These are phyloP conservation scores for Choreutis nemorana DNA, from an alignment of 2,888 invertebrate species.

Conservation along the genomic window DNA sequence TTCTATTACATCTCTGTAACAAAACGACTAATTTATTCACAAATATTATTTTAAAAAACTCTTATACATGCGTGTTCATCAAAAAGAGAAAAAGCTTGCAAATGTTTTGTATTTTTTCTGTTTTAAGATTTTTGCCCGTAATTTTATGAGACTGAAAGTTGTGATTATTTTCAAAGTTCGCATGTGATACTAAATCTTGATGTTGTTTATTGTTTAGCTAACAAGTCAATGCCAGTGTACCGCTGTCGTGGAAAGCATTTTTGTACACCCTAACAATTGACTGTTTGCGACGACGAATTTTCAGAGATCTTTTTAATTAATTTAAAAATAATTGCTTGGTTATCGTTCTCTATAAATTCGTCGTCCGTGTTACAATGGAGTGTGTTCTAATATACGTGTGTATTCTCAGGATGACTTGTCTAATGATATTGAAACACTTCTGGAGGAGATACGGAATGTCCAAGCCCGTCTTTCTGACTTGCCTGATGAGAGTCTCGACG, in stretches of 20 bases:
- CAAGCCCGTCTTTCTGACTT: conserved; percentile 74
- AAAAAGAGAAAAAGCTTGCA: too few species aligned
- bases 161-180: conserved; percentile 30
- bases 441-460: conserved; percentile 71
- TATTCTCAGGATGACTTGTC: conserved; percentile 69
- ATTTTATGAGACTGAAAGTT: conserved; percentile 5
- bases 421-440: conserved; percentile 75
- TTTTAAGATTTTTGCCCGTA: too few species aligned
- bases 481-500: conserved; percentile 74
- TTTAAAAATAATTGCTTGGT: conserved; percentile 2
- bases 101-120: too few species aligned
- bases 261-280: too few species aligned
- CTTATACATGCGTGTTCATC: too few species aligned
- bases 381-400: conserved; percentile 45
- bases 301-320: conserved; percentile 3
- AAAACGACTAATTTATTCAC: too few species aligned
- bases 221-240: conserved; percentile 31
- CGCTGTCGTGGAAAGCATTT: conserved; percentile 30
- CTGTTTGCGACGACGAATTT: too few species aligned
- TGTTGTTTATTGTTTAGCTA: conserved; percentile 5
- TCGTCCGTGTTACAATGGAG: conserved; percentile 6
- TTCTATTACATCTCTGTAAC: too few species aligned
- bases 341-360: conserved; percentile 12
- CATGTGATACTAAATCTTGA: conserved; percentile 1
- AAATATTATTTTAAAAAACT: too few species aligned